Conservation (phyloP, 2,113 vertebrate species). For the Vimba vimba region DNA sequence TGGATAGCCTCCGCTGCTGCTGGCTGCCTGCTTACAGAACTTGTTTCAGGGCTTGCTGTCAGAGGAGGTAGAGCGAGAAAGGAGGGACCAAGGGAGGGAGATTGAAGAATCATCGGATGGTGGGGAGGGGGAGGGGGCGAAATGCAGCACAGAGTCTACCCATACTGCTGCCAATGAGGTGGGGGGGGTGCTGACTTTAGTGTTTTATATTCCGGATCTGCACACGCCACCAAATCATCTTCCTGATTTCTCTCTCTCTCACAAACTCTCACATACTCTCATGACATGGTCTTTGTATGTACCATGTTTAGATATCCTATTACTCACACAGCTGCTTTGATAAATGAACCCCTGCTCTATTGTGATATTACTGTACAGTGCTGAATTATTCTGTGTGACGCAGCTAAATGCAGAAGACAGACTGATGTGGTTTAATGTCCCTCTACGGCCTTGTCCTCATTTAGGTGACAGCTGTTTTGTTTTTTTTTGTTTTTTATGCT, state of each 20-base stretch:
- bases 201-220: slow-evolving; percentile 61
- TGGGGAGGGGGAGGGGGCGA: slow-evolving; percentile 44
- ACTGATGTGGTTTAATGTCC: slow-evolving; percentile 18
- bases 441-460: neutral
- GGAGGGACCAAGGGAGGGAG: slow-evolving; percentile 29
- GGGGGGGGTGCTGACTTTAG: slow-evolving; percentile 61
- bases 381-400: neutral
- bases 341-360: neutral
- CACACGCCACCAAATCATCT: slow-evolving; percentile 46
- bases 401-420: slow-evolving; percentile 1
- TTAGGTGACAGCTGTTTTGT: neutral
- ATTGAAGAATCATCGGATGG: slow-evolving; percentile 13
- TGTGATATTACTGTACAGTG: slow-evolving; percentile 8
- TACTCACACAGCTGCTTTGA: slow-evolving; percentile 12
- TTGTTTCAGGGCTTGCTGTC: slow-evolving; percentile 21
- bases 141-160: slow-evolving; percentile 69
- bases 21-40: slow-evolving; percentile 60
- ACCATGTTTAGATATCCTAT: neutral
- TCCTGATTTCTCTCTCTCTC: slow-evolving; percentile 1
- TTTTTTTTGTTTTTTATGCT: too few relatives aligned
- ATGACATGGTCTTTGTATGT: neutral
- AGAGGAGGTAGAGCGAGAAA: slow-evolving; percentile 38
- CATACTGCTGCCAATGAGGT: slow-evolving; percentile 69
- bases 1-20: slow-evolving; percentile 50
- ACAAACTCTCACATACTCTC: neutral